These are phyloP conservation scores for Diadophis punctatus DNA, from an alignment of 2,113 vertebrate species.

Conservation along the genomic window DNA sequence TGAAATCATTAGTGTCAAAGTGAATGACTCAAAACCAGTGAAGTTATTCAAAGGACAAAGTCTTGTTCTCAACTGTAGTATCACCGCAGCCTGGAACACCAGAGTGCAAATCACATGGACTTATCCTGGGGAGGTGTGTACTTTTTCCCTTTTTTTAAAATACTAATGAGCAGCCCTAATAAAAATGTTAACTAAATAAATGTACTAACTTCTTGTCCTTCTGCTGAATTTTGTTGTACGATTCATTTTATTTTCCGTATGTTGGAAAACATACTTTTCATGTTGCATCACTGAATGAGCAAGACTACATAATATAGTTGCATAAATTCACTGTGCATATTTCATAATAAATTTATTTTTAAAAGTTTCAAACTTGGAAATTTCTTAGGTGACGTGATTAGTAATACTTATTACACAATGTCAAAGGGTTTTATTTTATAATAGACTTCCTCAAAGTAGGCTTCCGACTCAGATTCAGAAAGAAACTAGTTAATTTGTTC, in stretches of 20 bases:
- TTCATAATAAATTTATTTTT: slow-evolving; percentile 23
- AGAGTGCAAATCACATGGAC: slow-evolving; percentile 89
- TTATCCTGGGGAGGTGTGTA: slow-evolving; percentile 86
- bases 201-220: slow-evolving; percentile 25
- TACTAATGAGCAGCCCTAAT: background rate
- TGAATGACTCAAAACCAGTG: slow-evolving; percentile 75
- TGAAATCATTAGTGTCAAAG: slow-evolving; percentile 78
- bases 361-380: slow-evolving; percentile 26
- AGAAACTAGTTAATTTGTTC: slow-evolving; percentile 48
- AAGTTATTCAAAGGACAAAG: slow-evolving; percentile 74
- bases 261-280: background rate
- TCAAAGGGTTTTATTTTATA: slow-evolving; percentile 38
- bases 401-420: slow-evolving; percentile 41
- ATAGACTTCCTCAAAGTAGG: slow-evolving; percentile 48
- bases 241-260: slow-evolving; percentile 34
- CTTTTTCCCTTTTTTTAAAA: background rate
- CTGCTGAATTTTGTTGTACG: slow-evolving; percentile 43
- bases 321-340: background rate
- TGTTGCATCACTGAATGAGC: slow-evolving; percentile 41
- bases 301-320: slow-evolving; percentile 29
- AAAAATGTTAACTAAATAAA: slow-evolving; percentile 3
- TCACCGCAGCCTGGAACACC: slow-evolving; percentile 83
- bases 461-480: slow-evolving; percentile 53
- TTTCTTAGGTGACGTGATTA: slow-evolving; percentile 34
- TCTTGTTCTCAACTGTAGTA: slow-evolving; percentile 84